Conservation (phyloP, 2,888 invertebrate species). For the Minunthozetes semirufus region DNA sequence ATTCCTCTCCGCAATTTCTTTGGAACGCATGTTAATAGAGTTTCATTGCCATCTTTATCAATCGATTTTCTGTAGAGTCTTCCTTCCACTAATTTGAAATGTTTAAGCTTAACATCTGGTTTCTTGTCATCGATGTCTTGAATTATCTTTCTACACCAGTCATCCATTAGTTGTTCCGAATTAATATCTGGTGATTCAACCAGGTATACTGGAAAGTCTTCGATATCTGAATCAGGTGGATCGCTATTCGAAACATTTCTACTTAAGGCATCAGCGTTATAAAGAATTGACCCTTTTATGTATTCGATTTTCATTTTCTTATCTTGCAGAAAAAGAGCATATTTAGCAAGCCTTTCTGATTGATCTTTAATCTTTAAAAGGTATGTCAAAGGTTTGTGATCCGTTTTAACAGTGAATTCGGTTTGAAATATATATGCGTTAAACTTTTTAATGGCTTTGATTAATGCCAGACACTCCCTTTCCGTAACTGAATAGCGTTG, state of each 20-base stretch:
- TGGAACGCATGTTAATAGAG: not conserved
- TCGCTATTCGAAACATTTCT: too few relatives aligned
- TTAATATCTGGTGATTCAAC: not conserved
- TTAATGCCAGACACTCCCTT: constrained; percentile 47
- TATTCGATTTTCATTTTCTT: too few relatives aligned
- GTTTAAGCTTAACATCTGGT: not conserved
- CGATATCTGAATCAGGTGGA: too few relatives aligned
- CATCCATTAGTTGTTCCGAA: not conserved
- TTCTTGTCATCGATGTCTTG: too few relatives aligned
- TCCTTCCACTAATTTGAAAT: not conserved
- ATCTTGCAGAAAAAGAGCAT: too few relatives aligned
- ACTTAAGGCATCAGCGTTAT: too few relatives aligned
- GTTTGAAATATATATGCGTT: constrained; percentile 48
- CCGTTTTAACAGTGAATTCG: constrained; percentile 47
- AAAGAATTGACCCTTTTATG: constrained; percentile 51
- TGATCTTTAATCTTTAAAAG: constrained; percentile 48
- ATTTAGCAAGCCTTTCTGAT: too few relatives aligned
- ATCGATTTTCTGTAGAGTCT: not conserved
- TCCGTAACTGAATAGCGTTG: constrained; percentile 49
- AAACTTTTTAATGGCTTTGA: constrained; percentile 49
- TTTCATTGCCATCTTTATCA: not conserved
- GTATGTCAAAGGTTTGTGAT: constrained; percentile 52
- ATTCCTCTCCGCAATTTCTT: not conserved
- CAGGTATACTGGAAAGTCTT: not conserved
- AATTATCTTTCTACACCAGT: not conserved